Base-by-base conservation (phyloP, 2,888 invertebrate species). In the Drosophila colorata region DNA sequence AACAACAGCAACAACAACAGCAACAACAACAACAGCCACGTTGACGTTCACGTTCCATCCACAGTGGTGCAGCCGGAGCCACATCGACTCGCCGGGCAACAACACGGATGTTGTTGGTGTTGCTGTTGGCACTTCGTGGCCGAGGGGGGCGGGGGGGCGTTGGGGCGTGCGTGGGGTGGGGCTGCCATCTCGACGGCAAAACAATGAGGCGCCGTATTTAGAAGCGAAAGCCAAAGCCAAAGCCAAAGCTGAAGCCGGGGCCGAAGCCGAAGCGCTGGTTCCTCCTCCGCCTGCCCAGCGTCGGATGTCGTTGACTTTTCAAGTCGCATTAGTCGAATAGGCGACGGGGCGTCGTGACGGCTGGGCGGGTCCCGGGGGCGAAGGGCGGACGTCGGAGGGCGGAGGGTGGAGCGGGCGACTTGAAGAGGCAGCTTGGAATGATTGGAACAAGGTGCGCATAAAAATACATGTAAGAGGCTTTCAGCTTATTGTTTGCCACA, bases 271-370 rank as follows among this genome's bases (percentile, higher is more conserved):
- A 51, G 55, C 43, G 33, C 25, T 11, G 35, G 46, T 47, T 47
- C 41, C 65, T 43, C 16, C 31, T 13, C 25, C 28, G 9, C 38
- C 28, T 33, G 68, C 57, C 57, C 56, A 47, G 58, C 60, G 41
- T 51, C 81, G 83, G 78, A 87, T 87, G 87, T 84, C 89, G 89
- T 87, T 84, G 83, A 84, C 83, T 83, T 83, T 88, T 87, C 81
- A 84, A 88, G 83, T 84, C 83, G 81, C 88, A 88, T 88, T 84
- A 84, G 85, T 73, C 77, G 69, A 57, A 74, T 28, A 5, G 59
- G 16, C 43, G 7, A 61, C 43, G 57, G 52, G 41, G 48, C 57
- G 72, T n/a, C 53, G 35, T 38, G 23, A 8, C 40, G 23, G 2
- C 35, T 7, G 37, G 13, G 5, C 5, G 13, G 11, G 8, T 14